These are phyloP conservation scores for Andrena flavipes DNA, from an alignment of 2,888 invertebrate genomes.

Conservation along the genomic window DNA sequence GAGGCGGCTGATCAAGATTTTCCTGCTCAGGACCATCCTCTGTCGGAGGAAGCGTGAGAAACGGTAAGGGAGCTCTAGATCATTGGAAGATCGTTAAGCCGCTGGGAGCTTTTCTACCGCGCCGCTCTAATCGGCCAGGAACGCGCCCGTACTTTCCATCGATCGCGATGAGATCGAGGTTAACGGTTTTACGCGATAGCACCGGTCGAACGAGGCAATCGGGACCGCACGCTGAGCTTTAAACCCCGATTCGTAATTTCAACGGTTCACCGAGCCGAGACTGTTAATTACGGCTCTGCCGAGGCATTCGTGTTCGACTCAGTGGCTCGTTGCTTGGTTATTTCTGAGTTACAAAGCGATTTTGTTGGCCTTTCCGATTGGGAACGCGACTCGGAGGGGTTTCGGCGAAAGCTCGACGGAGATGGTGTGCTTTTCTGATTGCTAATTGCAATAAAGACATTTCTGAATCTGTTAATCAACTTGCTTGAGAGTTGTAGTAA, in stretches of 20 bases:
- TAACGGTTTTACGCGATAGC: constrained; percentile 36
- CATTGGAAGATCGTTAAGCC: neutral
- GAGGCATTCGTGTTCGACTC: neutral
- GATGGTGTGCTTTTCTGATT: neutral
- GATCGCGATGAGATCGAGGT: constrained; percentile 51
- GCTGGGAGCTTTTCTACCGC: constrained; percentile 15
- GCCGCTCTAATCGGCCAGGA: neutral
- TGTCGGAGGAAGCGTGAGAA: constrained; percentile 76
- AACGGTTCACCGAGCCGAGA: constrained; percentile 12
- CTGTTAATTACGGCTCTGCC: constrained; percentile 3
- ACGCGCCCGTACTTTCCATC: constrained; percentile 47
- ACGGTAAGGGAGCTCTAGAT: constrained; percentile 68
- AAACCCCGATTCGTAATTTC: constrained; percentile 12
- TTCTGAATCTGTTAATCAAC: no score
- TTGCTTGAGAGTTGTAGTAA: no score
- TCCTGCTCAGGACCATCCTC: constrained; percentile 76
- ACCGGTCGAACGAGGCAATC: neutral
- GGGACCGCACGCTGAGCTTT: constrained; percentile 4
- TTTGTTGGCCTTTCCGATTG: neutral
- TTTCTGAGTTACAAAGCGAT: neutral
- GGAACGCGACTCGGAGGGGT: neutral
- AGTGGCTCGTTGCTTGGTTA: neutral
- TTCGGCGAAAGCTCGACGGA: neutral
- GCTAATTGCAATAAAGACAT: neutral
- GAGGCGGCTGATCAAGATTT: constrained; percentile 75